Conservation (phyloP, 1,140 invertebrate species). For the Brachionus plicatilis region DNA sequence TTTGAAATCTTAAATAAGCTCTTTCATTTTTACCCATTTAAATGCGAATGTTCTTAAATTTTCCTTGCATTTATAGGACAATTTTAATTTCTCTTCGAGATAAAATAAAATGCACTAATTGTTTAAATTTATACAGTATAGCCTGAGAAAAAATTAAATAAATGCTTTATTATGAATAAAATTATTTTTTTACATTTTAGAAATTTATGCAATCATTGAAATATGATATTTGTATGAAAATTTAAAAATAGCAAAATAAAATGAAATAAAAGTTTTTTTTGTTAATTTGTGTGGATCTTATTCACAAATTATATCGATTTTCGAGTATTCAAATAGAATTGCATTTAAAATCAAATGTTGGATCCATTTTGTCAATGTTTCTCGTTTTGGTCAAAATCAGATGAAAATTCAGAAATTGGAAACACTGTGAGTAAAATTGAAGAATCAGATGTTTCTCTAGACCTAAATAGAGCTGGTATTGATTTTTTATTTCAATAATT, state of each 20-base stretch:
- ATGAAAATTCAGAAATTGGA: neutral
- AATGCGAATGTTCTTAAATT: neutral
- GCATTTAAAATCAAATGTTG: neutral
- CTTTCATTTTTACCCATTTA: neutral
- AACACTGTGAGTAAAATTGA: neutral
- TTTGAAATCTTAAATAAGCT: neutral
- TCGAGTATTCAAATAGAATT: neutral
- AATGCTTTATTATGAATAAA: neutral
- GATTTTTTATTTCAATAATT: neutral
- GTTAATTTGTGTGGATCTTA: neutral
- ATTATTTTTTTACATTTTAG: neutral
- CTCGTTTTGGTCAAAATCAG: neutral
- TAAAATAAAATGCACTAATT: neutral
- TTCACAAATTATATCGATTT: neutral
- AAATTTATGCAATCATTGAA: neutral
- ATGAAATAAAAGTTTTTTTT: neutral
- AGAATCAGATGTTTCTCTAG: neutral
- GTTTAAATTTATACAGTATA: neutral
- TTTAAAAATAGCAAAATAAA: neutral
- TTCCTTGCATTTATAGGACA: neutral
- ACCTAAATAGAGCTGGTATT: constrained; percentile 9
- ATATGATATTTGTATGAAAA: neutral
- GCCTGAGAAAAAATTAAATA: neutral
- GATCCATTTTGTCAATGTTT: constrained; percentile 16
- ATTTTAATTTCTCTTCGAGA: neutral